These are phyloP conservation scores for Ylistrum balloti DNA, from an alignment of 1,140 invertebrate species.

Conservation along the genomic window DNA sequence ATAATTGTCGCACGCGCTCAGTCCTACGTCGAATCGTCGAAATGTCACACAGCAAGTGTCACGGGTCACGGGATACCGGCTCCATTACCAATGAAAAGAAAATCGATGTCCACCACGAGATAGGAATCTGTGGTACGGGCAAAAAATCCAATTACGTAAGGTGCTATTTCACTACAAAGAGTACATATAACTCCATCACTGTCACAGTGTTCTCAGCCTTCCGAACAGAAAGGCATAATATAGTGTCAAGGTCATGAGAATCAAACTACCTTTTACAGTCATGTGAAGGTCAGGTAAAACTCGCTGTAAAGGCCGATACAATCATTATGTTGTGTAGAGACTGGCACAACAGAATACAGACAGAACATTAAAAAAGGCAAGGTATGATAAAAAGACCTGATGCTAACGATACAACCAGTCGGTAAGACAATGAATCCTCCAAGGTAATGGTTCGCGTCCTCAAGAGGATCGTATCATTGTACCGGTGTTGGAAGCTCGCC, in stretches of 20 bases:
- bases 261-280: too few species aligned
- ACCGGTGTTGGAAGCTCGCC: not conserved
- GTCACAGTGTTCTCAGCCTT: not conserved
- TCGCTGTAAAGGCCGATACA: too few species aligned
- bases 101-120: not conserved
- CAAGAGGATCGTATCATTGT: not conserved
- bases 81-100: not conserved
- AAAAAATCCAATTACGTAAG: not conserved
- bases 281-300: not conserved
- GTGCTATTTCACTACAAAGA: not conserved
- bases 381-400: too few species aligned
- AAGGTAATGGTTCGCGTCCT: not conserved
- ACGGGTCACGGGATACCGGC: not conserved
- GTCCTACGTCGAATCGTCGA: not conserved
- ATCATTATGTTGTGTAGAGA: too few species aligned
- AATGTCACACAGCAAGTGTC: not conserved
- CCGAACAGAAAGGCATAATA: too few species aligned
- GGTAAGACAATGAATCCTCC: too few species aligned
- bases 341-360: too few species aligned
- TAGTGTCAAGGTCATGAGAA: too few species aligned
- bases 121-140: not conserved
- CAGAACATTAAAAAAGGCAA: too few species aligned
- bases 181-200: not conserved
- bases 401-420: too few species aligned
- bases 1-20: not conserved